phyloP scores from a whole-genome alignment of 2,797 vertebrate genomes.

The Nannoperca australis region DNA sequence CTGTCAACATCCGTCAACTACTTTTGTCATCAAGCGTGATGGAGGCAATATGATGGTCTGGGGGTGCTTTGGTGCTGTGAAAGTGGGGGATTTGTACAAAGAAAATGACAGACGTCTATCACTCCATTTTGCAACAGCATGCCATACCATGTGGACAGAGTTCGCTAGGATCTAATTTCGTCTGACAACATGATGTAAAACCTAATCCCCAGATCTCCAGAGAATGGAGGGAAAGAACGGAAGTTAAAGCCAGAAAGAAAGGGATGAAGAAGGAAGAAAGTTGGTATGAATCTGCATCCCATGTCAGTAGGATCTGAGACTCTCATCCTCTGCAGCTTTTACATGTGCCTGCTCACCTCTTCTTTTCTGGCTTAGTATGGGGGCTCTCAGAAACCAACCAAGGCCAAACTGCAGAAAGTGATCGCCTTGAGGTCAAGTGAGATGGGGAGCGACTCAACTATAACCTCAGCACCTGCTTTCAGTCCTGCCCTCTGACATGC shows the following conservation, averaged over 20 bases:
- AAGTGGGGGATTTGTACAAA: constrained; percentile 7
- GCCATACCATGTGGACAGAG: not conserved
- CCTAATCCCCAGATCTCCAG: not conserved
- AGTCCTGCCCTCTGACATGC: too few relatives aligned
- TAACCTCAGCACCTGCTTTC: too few relatives aligned
- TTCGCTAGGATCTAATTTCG: not conserved
- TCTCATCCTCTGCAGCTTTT: too few relatives aligned
- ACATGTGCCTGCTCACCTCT: too few relatives aligned
- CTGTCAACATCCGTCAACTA: not conserved
- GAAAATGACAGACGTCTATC: constrained; percentile 12
- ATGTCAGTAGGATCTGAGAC: too few relatives aligned
- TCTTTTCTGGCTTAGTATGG: too few relatives aligned
- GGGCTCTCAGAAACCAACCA: too few relatives aligned
- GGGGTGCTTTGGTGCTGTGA: constrained; percentile 12
- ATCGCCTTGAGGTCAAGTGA: too few relatives aligned
- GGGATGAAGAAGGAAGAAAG: not conserved
- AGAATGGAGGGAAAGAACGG: too few relatives aligned
- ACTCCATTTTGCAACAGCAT: constrained; percentile 7
- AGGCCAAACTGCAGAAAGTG: too few relatives aligned
- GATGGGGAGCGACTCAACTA: too few relatives aligned
- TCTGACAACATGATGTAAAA: not conserved
- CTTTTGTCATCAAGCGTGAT: not conserved
- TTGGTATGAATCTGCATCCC: too few relatives aligned
- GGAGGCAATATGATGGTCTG: constrained; percentile 13
- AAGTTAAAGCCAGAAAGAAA: not conserved